Conservation (phyloP, 2,888 invertebrate species). For the Yponomeuta sedellus region DNA sequence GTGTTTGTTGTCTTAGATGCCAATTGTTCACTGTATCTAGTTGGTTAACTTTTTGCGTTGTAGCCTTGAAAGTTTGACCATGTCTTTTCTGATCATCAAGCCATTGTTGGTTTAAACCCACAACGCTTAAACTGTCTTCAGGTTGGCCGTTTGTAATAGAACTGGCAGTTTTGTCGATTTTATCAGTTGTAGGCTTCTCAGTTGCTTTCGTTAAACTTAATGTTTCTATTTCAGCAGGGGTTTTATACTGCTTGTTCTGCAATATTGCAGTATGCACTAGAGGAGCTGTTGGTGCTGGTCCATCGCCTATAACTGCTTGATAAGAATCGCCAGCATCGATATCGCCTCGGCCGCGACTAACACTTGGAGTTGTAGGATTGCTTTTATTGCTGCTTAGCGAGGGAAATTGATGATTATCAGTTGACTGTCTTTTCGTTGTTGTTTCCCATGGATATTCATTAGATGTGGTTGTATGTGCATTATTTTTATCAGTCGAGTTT, state of each 20-base stretch:
- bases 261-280: not conserved
- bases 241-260: slow-evolving; percentile 25
- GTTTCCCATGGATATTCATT: not conserved
- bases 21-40: not conserved
- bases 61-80: slow-evolving; percentile 15
- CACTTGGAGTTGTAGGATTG: not conserved
- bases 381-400: not conserved
- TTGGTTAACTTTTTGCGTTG: slow-evolving; percentile 2
- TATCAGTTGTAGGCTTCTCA: slow-evolving; percentile 17
- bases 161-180: slow-evolving; percentile 7
- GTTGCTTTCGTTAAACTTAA: slow-evolving; percentile 28
- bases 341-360: not conserved
- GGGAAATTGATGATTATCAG: not conserved
- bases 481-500: not conserved
- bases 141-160: slow-evolving; percentile 16
- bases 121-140: slow-evolving; percentile 16
- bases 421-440: not conserved
- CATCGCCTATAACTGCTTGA: not conserved
- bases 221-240: slow-evolving; percentile 33
- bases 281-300: not conserved
- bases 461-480: not conserved
- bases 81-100: slow-evolving; percentile 22
- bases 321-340: not conserved
- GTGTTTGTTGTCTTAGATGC: not conserved
- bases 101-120: slow-evolving; percentile 22